Evolutionary conservation across 1,140 invertebrate genomes (phyloP), one percentile per base, ranked within the genome.

Genomic region (Acromyrmex heyeri): DNA sequence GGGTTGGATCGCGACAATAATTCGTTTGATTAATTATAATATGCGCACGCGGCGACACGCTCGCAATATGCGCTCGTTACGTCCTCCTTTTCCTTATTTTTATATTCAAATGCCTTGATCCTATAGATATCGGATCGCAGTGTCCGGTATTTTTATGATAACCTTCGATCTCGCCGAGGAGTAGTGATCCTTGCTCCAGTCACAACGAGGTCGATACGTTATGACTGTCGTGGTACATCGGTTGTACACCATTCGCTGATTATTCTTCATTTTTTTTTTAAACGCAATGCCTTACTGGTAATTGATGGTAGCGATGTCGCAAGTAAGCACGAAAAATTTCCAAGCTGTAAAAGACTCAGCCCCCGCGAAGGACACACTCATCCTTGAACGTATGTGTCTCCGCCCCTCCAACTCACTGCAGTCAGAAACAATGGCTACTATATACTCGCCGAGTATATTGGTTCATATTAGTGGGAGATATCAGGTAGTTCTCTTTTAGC

Each of bases 401-500:
- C 4, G 53, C 69, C 55, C 79, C 87, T 76, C 48, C 85, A 16
- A 6, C 44, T 16, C 38, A 53, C 24, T n/a, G 64, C 48, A 30
- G 61, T 50, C 62, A 77, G 85, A 87, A 90, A 75, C n/a, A 72
- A 59, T 82, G 50, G 44, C 30, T 57, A 62, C 34, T 59, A 38
- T 38, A 38, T 38, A 57, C 50, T 44, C 55, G 65, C 6, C 57
- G 38, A 79, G 57, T 57, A 64, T 86, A 76, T 90, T 83, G 93
- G 93, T 94, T 62, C 55, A 64, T 86, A 76, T 90, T 83, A 93
- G 93, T 94, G 93, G 94, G 94, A 94, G 94, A 91, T 89, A 88
- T 93, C 94, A 95, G 94, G 94, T 95, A 94, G 93, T 90, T 83
- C 79, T 83, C 18, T 92, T 93, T 94, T 94, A 91, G 89, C 91